Evolutionary conservation across 2,113 vertebrate species (phyloP).

Genomic region (Chloebia gouldiae): DNA sequence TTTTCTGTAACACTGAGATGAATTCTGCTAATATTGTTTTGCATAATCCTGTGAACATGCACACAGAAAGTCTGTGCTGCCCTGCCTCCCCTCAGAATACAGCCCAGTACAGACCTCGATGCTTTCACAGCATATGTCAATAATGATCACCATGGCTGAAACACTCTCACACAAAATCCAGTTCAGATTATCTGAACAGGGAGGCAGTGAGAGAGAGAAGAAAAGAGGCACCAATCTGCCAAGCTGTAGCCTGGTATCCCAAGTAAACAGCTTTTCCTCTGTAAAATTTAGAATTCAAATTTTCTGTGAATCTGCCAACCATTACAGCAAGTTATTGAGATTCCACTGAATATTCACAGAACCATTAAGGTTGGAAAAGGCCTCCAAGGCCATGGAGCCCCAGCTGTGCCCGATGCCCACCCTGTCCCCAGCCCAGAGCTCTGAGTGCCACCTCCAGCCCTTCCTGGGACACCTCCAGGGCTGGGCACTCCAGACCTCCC

Average conservation of each 20-base stretch:
- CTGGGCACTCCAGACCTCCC: not conserved
- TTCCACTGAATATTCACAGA: not conserved
- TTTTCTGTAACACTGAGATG: constrained; percentile 4
- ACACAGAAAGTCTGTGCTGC: not conserved
- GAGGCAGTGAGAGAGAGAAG: not conserved
- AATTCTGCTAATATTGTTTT: not conserved
- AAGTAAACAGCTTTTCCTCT: not conserved
- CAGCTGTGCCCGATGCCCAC: accelerated
- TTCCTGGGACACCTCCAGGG: not conserved
- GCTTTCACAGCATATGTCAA: not conserved
- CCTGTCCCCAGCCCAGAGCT: not conserved
- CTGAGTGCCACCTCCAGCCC: not conserved
- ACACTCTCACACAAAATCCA: not conserved
- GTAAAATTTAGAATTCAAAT: not conserved
- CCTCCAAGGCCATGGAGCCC: accelerated
- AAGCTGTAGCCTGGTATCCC: not conserved
- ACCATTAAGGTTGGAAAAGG: accelerated
- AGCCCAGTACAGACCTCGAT: not conserved
- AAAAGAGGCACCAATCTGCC: not conserved
- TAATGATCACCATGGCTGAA: not conserved
- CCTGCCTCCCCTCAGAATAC: not conserved
- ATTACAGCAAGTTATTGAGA: not conserved
- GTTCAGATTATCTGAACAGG: not conserved
- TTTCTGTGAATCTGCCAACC: not conserved
- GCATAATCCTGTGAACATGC: not conserved